Evolutionary conservation across 2,797 vertebrate species (phyloP).

Genomic region (Vireo griseus): DNA sequence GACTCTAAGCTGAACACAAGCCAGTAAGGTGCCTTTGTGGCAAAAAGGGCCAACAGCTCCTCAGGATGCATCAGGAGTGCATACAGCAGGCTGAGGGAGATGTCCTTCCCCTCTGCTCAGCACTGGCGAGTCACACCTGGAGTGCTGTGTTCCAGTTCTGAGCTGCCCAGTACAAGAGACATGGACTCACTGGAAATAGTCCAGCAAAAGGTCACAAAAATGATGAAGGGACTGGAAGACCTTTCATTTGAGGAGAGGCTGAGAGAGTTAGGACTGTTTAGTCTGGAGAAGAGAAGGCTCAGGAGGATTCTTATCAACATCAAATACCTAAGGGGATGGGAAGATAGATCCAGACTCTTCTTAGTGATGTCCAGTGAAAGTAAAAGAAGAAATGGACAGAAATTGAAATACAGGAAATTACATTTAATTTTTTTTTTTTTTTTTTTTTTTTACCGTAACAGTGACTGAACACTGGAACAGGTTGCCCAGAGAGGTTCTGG

Average conservation of each 20-base stretch:
- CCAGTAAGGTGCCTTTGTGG: neutral
- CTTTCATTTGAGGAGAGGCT: neutral
- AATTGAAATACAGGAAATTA: neutral
- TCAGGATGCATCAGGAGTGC: neutral
- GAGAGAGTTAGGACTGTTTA: neutral
- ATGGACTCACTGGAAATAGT: neutral
- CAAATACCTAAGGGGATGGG: neutral
- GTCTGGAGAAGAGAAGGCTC: neutral
- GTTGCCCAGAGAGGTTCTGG: neutral
- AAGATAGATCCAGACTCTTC: neutral
- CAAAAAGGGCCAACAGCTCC: neutral
- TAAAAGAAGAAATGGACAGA: neutral
- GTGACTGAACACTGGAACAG: neutral
- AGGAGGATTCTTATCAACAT: neutral
- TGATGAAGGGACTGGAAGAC: neutral
- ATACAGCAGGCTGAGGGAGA: neutral
- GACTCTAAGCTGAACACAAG: neutral
- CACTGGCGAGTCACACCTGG: neutral
- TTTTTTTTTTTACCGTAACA: neutral
- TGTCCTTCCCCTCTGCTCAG: neutral
- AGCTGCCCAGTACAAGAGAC: neutral
- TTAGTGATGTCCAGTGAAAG: neutral
- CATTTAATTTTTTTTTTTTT: neutral
- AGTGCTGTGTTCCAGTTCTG: neutral
- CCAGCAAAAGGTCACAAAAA: neutral